Evolutionary conservation across 2,797 vertebrate species (phyloP), one percentile per base, ranked within the genome.

Genomic region (Myotis findleyi): DNA sequence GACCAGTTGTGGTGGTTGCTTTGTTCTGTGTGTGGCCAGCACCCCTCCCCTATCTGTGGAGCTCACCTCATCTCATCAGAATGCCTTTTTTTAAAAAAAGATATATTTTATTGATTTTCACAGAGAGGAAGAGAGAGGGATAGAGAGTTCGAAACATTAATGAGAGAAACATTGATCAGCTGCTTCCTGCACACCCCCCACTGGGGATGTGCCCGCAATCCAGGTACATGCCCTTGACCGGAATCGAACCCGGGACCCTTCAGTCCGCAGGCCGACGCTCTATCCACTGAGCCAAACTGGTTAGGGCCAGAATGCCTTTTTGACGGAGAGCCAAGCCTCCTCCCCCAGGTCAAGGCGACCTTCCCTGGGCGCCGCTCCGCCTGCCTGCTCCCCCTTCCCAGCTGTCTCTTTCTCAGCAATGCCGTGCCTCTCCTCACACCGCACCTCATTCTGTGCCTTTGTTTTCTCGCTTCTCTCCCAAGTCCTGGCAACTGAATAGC

Each of bases 271-370:
- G 41, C 9, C 2, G 41, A 44, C 2, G 9, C 41, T 44, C 9
- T 44, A 44, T 44, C 41, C 41, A 2, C 41, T 44, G 41, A 44
- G 41, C 41, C 41, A 44, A 44, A 44, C 41, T 1, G 41, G 41
- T 44, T 10, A 44, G 41, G 41, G 41, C 41, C 97, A 95, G 96
- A 62, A 98, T 97, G 97, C 97, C 97, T 93, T 96, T 98, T 97
- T 98, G 98, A 98, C 97, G 98, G 98, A 98, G 97, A 96, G 94
- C 92, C 95, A 96, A 96, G 81, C 97, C 96, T 97, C 95, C 96
- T 97, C 91, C 96, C 97, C 0, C 23, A 93, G 96, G 93, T 92
- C 98, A 96, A 68, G 75, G 86, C 96, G 97, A 83, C 80, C 87
- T 97, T 96, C 95, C 84, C 36, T 23, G 89, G 89, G 92, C 97